Evolutionary conservation across 2,113 vertebrate species (phyloP).

Genomic region (Mola mola): DNA sequence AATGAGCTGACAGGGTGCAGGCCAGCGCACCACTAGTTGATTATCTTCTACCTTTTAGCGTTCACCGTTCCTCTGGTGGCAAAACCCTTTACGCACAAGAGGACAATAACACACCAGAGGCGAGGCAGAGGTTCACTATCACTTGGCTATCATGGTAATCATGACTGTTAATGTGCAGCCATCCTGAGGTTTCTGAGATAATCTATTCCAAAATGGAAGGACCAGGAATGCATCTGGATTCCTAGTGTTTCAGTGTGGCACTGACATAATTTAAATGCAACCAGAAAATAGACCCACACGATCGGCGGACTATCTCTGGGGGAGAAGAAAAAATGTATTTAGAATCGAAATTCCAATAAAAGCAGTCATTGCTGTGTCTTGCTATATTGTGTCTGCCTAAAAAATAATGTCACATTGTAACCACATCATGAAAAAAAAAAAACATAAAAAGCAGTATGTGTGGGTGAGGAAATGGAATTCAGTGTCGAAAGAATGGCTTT

Average conservation of each 20-base stretch:
- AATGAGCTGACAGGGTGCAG: slow-evolving; percentile 40
- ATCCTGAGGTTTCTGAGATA: slow-evolving; percentile 35
- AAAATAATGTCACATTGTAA: slow-evolving; percentile 65
- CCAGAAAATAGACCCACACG: slow-evolving; percentile 17
- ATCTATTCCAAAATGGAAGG: slow-evolving; percentile 16
- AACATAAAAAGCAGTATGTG: slow-evolving; percentile 23
- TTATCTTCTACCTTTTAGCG: slow-evolving; percentile 62
- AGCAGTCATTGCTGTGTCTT: slow-evolving; percentile 22
- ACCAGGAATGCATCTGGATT: slow-evolving; percentile 8
- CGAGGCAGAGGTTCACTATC: slow-evolving; percentile 2
- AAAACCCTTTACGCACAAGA: slow-evolving; percentile 23
- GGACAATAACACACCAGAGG: slow-evolving; percentile 34
- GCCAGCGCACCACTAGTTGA: slow-evolving; percentile 34
- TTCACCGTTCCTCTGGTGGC: slow-evolving; percentile 31
- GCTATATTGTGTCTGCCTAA: slow-evolving; percentile 22
- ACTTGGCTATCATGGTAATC: slow-evolving; percentile 25
- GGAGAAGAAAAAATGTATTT: slow-evolving; percentile 69
- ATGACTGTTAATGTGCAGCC: slow-evolving; percentile 28
- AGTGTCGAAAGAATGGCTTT: slow-evolving; percentile 63
- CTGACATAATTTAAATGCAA: slow-evolving; percentile 60
- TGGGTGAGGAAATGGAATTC: slow-evolving; percentile 63
- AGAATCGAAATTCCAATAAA: slow-evolving; percentile 71
- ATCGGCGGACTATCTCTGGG: slow-evolving; percentile 50
- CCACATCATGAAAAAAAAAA: slow-evolving; percentile 48
- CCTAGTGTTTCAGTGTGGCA: slow-evolving; percentile 17